Base-by-base conservation (phyloP, 2,888 invertebrate species). In the Neelides folsomi region DNA sequence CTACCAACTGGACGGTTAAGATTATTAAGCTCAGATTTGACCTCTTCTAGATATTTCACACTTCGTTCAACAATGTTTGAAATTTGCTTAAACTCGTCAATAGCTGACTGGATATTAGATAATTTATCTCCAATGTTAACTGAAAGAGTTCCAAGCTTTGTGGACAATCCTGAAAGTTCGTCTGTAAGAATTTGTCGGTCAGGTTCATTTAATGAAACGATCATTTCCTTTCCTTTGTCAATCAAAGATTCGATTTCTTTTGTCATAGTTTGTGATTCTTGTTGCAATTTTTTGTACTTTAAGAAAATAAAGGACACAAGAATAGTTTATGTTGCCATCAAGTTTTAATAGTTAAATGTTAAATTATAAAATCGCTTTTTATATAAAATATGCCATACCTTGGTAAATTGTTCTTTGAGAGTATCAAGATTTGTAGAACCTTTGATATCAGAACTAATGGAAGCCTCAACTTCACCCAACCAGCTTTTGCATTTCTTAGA, bases 401-500 rank as follows among this genome's bases (percentile, higher is more conserved):
- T 89, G n/a, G 79, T 77, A 40, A 88, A 71, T 67, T 92, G 90
- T 70, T 92, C 89, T 69, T 89, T 84, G 27, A 93, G 72, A 0
- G 88, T 78, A 62, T 86, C 86, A 7, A 88, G 75, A 66, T 82
- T 86, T 1, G 86, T 81, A 16, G 83, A 69, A 4, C 70, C 79
- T 41, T 86, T 78, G 3, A 90, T 73, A 66, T 89, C 88, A 35
- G 83, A 79, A 9, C 84, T 82, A 1, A 86, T 82, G 2, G 86
- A 83, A 1, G 86, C 84, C 70, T 92, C 90, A 27, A 87, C 87
- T 72, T 93, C 86, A 62, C 86, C 84, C 38, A 92, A 74, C 93
- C 93, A 94, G 64, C 84, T 80, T 59, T 84, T 81, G 67, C 87
- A 82, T 65, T 82, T 81, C 52, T 84, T 82, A 45, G 86, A 76